Evolutionary conservation across 2,888 invertebrate species (phyloP), one percentile per base, ranked within the genome.

Genomic region (Anagyrus pseudococci): DNA sequence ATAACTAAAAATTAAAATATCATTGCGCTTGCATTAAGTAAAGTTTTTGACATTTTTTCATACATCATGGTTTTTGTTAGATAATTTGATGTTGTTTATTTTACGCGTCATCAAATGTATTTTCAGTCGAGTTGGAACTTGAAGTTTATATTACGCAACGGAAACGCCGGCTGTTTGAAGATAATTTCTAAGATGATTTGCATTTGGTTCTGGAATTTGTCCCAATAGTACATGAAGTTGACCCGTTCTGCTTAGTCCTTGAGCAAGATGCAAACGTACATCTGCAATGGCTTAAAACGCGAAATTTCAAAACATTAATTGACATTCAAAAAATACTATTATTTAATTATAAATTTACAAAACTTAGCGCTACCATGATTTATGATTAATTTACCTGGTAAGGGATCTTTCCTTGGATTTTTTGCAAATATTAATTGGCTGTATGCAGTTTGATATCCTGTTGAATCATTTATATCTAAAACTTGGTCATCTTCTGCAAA

Each of bases 401-500:
- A 83, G 0, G 92, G 92, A 83, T 97, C 96, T 61, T 85, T 84
- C 68, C 86, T 85, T 52, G 85, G 84, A 71, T 88, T 90, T 70
- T 88, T 89, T 0, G 96, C 96, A 84, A 92, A 96, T 17, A 90
- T 86, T 15, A 98, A 85, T 76, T 94, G 94, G 2, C 94, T 91
- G 81, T 93, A 96, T 64, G 92, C 89, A 7, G 91, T 90, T 82
- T 95, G 93, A 81, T 93, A 96, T 61, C 94, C 92, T 4, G 15
- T 15, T 10, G 91, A 89, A 74, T 94, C 94, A 71, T 96, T 96
- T 29, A 93, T 88, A 74, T 95, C 96, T 15, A 94, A 85, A 81
- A 93, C 92, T 69, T 86, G 83, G 78, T 94, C 93, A 81, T 96
- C 95, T 76, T 94, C 95, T 3, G 92, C 91, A 40, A 88, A 80